phyloP scores from a whole-genome alignment of 2,888 invertebrate genomes.

The Anthophora plumipes region DNA sequence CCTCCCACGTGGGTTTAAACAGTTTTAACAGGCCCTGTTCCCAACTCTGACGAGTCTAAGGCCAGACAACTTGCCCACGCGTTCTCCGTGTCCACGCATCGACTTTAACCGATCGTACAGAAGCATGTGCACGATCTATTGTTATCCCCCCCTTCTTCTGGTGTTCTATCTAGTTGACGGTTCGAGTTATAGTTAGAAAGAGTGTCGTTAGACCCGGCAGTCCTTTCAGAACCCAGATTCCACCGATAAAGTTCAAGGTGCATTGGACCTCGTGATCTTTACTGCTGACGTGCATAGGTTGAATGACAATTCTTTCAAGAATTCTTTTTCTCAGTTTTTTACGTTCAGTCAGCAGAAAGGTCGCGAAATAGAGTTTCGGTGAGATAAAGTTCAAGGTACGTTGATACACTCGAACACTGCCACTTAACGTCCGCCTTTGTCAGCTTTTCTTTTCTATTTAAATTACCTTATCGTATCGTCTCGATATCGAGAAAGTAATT shows the following conservation, averaged over 20 bases:
- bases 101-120: constrained; percentile 24
- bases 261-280: neutral
- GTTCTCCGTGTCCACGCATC: constrained; percentile 25
- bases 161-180: constrained; percentile 33
- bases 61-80: constrained; percentile 75
- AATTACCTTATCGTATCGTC: accelerated
- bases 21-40: constrained; percentile 69
- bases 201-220: constrained; percentile 1
- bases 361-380: neutral
- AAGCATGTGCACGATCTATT: constrained; percentile 40
- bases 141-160: constrained; percentile 17
- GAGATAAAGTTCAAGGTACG: constrained; percentile 35
- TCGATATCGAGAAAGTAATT: too few species aligned
- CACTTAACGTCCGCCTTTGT: neutral
- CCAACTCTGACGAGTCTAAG: constrained; percentile 74
- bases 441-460: neutral
- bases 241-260: constrained; percentile 15
- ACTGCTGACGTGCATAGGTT: neutral
- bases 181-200: neutral
- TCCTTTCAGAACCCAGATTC: constrained; percentile 3
- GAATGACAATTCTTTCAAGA: neutral
- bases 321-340: neutral
- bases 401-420: neutral
- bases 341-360: neutral
- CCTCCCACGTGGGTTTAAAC: constrained; percentile 72